Percentiles rank a stretch among this genome's conserved stretches.
Conservation (phyloP, 2,888 invertebrate genomes). For the Parnassius mnemosyne region DNA sequence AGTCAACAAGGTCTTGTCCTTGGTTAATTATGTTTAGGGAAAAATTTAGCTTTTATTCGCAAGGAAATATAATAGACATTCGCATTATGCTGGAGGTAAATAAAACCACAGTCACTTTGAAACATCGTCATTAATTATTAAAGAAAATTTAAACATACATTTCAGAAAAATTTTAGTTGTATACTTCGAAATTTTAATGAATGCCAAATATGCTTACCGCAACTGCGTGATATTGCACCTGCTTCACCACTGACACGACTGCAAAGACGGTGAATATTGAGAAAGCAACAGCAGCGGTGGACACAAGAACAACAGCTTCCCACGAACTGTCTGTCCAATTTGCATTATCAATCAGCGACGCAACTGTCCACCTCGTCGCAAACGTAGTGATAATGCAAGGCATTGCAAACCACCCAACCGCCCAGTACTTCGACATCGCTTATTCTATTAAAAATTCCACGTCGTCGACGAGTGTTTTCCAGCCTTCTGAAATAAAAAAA, state of each 20-base stretch:
- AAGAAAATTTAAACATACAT: no score
- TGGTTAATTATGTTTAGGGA: conserved; percentile 34
- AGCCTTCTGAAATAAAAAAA: conserved; percentile 45
- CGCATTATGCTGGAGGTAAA: no score
- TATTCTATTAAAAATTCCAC: conserved; percentile 58
- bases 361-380: conserved; percentile 53
- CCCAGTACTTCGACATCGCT: conserved; percentile 49
- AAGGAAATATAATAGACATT: no score
- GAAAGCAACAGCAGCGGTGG: conserved; percentile 33
- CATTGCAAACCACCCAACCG: conserved; percentile 55
- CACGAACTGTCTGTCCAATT: conserved; percentile 47
- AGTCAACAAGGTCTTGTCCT: conserved; percentile 40
- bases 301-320: conserved; percentile 38
- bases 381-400: conserved; percentile 45
- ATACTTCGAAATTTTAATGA: no score
- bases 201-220: no score
- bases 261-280: conserved; percentile 42
- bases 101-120: no score
- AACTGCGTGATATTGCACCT: no score
- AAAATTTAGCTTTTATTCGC: conserved; percentile 21
- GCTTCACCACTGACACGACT: no score
- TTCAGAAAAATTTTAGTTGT: no score
- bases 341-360: conserved; percentile 30
- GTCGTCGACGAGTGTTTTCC: conserved; percentile 58
- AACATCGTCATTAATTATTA: no score